Evolutionary conservation across 2,888 invertebrate species (phyloP), one percentile per base, ranked within the genome.

Genomic region (Cybosia mesomella): DNA sequence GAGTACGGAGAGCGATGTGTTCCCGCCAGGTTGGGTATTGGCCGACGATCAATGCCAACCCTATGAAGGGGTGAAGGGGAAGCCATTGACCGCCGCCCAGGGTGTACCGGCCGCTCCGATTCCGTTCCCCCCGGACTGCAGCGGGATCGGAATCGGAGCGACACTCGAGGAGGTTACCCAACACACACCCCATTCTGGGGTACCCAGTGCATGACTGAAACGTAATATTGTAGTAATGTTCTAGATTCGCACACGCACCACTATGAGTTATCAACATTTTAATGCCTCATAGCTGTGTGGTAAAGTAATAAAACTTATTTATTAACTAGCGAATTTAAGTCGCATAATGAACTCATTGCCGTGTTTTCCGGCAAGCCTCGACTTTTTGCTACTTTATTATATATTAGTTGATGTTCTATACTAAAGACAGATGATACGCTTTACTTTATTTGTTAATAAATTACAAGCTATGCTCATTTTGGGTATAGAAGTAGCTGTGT

Each of bases 321-420:
- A 79, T 74, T 60, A 77, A 65, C 66, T 68, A 71, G 76, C 79
- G 72, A 79, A 86, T 81, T 81, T 72, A 75, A 83, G 74, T 75
- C 75, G 70, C 77, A 74, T 74, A 83, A 85, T 86, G 80, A 83
- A 83, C 84, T 82, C 71, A 71, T 75, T 73, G 67, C 70, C 77
- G 76, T 74, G 62, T 64, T 72, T 79, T 73, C 54, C 79, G 22
- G 54, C 24, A 22, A 24, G 24, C 54, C 15, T 11, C 21, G 24
- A 55, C 54, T 55, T 55, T 55, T 78, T 72, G 76, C 70, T 71
- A 71, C 58, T 66, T 69, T 74, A 72, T 69, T 43, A 75, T 67
- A 73, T 68, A 32, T 64, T 59, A 64, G 66, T 67, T 60, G 55
- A 62, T 62, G 62, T 62, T 67, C 49, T 18, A n/a, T 8, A n/a